Base-by-base conservation (phyloP, 2,888 invertebrate species). In the Acronicta psi region DNA sequence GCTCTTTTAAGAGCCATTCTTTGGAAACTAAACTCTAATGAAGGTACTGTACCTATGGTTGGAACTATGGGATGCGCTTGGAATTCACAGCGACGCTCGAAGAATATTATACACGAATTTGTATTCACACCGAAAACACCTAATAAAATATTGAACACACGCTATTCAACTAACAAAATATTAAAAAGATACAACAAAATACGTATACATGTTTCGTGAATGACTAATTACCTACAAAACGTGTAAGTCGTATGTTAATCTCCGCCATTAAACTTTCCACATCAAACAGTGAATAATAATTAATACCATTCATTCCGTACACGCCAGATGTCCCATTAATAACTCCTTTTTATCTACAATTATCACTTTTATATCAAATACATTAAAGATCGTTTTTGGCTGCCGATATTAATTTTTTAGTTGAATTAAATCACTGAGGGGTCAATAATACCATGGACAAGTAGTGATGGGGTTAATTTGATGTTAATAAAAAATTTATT, bases 381-480 rank as follows among this genome's bases (percentile, higher is more conserved):
- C 0, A 0, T 0, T 50, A 66, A 57, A 44, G 44, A n/a, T 13
- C 7, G 17, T 16, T 46, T 73, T 73, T 23, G 18, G 29, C 1
- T 59, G 25, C 14, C 38, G 40, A 10, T 9, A 5, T 31, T 11
- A 38, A 25, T 38, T 18, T n/a, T 23, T 13, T 44, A 40, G 44
- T 51, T 31, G 38, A 63, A 58, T 62, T 40, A 47, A 62, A 56
- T 60, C 8, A 11, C 25, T 52, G 34, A 38, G 53, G 57, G 75
- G 65, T 69, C 60, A 64, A 71, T 61, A 64, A 53, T 69, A 62
- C 58, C 47, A 42, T 53, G 37, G 45, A 34, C 38, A 43, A 59
- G 62, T 56, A 57, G 59, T 61, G 59, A 63, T 61, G 44, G 74
- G 72, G 76, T 76, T 74, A 71, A 76, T 66, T 57, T 31, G 50